phyloP scores from a whole-genome alignment of 2,888 invertebrate genomes.

The Catocala sponsa region DNA sequence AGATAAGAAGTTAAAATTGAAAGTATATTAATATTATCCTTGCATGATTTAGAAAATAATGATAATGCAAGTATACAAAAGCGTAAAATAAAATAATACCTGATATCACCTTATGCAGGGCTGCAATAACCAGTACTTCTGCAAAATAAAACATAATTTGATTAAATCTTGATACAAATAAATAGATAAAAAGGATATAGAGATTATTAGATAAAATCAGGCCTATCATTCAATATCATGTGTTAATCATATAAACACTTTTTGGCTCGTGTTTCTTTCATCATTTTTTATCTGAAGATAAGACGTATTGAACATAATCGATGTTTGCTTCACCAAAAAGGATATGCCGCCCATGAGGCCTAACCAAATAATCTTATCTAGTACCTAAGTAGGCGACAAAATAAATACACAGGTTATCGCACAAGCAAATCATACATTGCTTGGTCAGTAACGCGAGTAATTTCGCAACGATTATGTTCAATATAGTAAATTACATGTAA shows the following conservation, averaged over 20 bases:
- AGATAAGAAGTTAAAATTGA: no score
- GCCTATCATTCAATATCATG: slow-evolving; percentile 78
- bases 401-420: slow-evolving; percentile 19
- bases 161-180: not conserved
- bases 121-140: no score
- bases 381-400: slow-evolving; percentile 7
- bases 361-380: slow-evolving; percentile 60
- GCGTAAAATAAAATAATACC: no score
- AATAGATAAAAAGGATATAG: not conserved
- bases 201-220: slow-evolving; percentile 54
- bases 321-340: slow-evolving; percentile 38
- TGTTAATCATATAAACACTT: slow-evolving; percentile 77
- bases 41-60: no score
- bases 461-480: no score
- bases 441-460: not conserved
- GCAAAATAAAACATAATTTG: not conserved
- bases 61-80: no score
- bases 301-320: slow-evolving; percentile 26
- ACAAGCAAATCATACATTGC: not conserved
- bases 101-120: no score
- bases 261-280: slow-evolving; percentile 82
- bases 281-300: slow-evolving; percentile 58
- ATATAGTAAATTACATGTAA: no score
- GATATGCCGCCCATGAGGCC: slow-evolving; percentile 21
- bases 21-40: no score